These are phyloP conservation scores for Erannis defoliaria DNA, from an alignment of 2,888 invertebrate genomes.

Conservation along the genomic window DNA sequence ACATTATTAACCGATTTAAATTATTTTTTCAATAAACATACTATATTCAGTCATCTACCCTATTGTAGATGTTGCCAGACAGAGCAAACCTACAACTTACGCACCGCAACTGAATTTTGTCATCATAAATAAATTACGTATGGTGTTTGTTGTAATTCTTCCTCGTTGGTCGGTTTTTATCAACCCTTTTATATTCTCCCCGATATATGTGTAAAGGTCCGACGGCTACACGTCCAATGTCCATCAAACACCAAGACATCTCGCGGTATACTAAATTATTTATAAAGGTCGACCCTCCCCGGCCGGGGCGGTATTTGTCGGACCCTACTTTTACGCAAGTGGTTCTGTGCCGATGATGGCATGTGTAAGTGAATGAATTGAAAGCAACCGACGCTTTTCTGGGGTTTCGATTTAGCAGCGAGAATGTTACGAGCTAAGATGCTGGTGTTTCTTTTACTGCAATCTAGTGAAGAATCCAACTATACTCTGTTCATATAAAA, in stretches of 20 bases:
- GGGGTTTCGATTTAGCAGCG: neutral
- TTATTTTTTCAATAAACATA: too few species aligned
- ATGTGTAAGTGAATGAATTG: slow-evolving; percentile 22
- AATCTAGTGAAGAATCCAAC: too few species aligned
- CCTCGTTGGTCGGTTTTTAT: neutral
- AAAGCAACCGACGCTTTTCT: neutral
- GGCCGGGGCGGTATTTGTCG: neutral
- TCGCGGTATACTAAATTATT: slow-evolving; percentile 19
- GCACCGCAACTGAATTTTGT: too few species aligned
- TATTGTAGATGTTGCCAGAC: too few species aligned
- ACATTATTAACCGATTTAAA: too few species aligned
- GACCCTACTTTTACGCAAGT: slow-evolving; percentile 19
- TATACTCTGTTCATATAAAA: too few species aligned
- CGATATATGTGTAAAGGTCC: slow-evolving; percentile 4
- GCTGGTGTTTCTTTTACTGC: too few species aligned
- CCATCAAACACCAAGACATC: slow-evolving; percentile 19
- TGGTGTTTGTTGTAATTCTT: too few species aligned
- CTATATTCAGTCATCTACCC: too few species aligned
- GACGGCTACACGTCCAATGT: slow-evolving; percentile 2
- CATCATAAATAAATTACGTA: neutral
- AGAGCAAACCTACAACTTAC: too few species aligned
- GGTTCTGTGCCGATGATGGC: slow-evolving; percentile 18
- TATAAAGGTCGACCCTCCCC: slow-evolving; percentile 19
- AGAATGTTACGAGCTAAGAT: too few species aligned
- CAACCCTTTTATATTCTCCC: slow-evolving; percentile 1